A percentile compares a stretch with the other conserved stretches of the same genome.
phyloP scores from a whole-genome alignment of 2,888 invertebrate genomes.

The Megalurothrips usitatus region DNA sequence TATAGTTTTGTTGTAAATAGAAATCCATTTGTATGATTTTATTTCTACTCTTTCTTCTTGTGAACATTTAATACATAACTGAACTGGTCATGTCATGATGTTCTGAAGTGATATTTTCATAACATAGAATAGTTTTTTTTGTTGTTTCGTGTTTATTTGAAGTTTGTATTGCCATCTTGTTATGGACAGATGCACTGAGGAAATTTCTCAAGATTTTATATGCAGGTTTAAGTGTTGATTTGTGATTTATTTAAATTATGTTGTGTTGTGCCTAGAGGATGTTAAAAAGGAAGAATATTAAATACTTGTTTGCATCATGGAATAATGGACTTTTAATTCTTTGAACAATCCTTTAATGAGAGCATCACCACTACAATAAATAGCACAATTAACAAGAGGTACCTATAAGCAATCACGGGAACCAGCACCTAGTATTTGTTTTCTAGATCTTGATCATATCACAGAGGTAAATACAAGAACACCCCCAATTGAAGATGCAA shows the following conservation, averaged over 20 bases:
- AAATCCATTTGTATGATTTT: constrained; percentile 7
- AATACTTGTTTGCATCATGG: not conserved
- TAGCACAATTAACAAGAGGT: no score
- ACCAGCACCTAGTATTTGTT: no score
- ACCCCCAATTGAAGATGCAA: no score
- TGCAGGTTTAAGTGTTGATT: constrained; percentile 23
- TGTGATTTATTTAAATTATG: constrained; percentile 27
- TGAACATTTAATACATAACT: not conserved
- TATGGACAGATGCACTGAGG: not conserved
- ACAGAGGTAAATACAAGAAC: no score
- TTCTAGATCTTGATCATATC: no score
- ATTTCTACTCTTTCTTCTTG: not conserved
- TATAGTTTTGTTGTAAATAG: constrained; percentile 11
- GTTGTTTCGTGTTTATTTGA: constrained; percentile 1
- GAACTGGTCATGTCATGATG: constrained; percentile 15
- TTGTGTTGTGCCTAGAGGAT: not conserved
- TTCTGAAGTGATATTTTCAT: constrained; percentile 8
- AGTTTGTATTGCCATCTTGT: not conserved
- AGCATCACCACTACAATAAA: no score
- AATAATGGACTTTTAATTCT: not conserved
- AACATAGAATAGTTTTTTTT: constrained; percentile 5
- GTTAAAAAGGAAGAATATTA: not conserved
- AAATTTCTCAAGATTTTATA: constrained; percentile 2
- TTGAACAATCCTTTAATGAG: no score
- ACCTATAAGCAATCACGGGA: no score